A percentile compares a stretch with the other conserved stretches of the same genome.
phyloP scores from a whole-genome alignment of 1,140 invertebrate genomes.

The Apolygus lucorum region DNA sequence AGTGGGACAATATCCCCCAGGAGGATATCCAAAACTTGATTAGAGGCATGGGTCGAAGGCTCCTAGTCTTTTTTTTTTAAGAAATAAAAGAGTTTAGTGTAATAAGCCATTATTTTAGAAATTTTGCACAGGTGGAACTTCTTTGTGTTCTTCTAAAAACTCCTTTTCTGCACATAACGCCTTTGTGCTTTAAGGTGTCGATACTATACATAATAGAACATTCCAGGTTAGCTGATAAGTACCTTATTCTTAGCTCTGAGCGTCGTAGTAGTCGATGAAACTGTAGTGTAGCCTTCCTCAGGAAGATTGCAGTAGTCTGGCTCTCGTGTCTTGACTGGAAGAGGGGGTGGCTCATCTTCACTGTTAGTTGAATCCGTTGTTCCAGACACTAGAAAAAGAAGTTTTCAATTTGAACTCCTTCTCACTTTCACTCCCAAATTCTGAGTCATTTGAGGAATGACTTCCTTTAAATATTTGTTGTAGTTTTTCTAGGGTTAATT shows the following conservation, averaged over 20 bases:
- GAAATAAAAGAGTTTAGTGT: background rate
- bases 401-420: no score
- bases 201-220: background rate
- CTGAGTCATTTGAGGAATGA: no score
- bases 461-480: no score
- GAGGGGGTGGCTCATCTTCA: slow-evolving; percentile 60
- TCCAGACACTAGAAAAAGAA: slow-evolving; percentile 37
- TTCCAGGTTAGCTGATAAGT: no score
- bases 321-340: slow-evolving; percentile 57
- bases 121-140: background rate
- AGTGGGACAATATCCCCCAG: no score
- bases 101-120: no score
- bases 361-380: slow-evolving; percentile 57
- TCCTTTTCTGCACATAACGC: background rate
- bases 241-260: slow-evolving; percentile 29
- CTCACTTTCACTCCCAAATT: no score
- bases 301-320: slow-evolving; percentile 53
- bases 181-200: background rate
- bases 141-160: background rate
- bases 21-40: no score
- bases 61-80: no score
- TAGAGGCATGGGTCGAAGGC: no score
- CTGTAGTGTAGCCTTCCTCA: slow-evolving; percentile 35
- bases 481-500: no score
- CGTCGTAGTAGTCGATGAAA: slow-evolving; percentile 28